Evolutionary conservation across 2,888 invertebrate genomes (phyloP), one percentile per base, ranked within the genome.

Genomic region (Pseudolycoriella hygida): DNA sequence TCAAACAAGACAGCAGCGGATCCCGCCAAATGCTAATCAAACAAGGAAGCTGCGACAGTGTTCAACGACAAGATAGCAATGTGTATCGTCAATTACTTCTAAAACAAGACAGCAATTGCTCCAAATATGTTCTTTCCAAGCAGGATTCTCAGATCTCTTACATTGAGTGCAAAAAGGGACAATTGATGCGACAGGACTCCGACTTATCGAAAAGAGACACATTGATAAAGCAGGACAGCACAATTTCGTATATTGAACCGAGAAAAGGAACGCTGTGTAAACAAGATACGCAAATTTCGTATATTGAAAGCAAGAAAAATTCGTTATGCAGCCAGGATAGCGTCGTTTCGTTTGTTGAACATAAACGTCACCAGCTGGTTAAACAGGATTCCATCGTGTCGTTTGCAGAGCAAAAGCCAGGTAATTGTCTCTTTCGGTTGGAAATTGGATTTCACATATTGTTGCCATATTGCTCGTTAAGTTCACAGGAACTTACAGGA

Each of bases 131-230:
- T 1, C 50, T 65, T 2, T 58, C 63, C 3, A 65, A 65, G 43
- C 66, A 65, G 52, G 66, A 65, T 46, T 65, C 65, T 12, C 64
- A 66, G 49, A 61, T 65, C 25, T 65, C 65, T 17, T 66, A 64
- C 48, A 62, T 66, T 57, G 65, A 66, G 45, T 56, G 62, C 3
- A 61, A 62, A 41, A 56, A 62, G 4, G 54, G 56, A 3, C 53
- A 56, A 17, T 49, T 51, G 32, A 49, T 51, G 49, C 46, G 52
- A 43, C 51, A 52, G 42, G 52, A 52, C 45, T 52, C 54, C 31
- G 50, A 57, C 52, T 42, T 54, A 45, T 47, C 56, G 48, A 49
- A 53, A 52, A 32, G 56, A 53, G 61, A 62, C 42, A 55, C 57
- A 0, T 53, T 58, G 37, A 51, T 54, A 5, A 55, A 60, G 10